Evolutionary conservation across 2,113 vertebrate species (phyloP), one percentile per base, ranked within the genome.

Genomic region (Rhombomys opimus): DNA sequence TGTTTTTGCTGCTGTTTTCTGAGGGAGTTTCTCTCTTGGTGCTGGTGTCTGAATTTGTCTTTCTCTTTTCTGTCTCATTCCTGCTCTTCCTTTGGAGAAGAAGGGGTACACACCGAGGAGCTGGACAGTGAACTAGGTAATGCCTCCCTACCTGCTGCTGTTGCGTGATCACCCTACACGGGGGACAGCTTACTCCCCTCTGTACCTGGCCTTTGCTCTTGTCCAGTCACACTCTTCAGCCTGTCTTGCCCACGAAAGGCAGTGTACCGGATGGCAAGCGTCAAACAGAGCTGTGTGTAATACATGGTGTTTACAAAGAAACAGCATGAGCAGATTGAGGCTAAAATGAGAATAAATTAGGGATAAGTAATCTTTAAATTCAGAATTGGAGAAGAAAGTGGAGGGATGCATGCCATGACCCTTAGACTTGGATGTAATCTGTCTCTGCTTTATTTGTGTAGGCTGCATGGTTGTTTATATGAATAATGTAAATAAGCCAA

Each of bases 61-160:
- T 98, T 98, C 98, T 98, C 97, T 98, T 98, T 98, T 98, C 98
- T 98, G 88, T 98, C 98, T 99, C 97, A 98, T 98, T 98, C 98
- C 97, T 98, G 98, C 98, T 98, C 97, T 97, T 99, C 98, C 98
- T 95, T 97, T 99, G 98, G 99, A 99, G 99, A 98, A 99, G 99
- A 99, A 99, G 99, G 99, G 98, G 99, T 99, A 96, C 99, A 99
- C 97, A 99, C 99, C 98, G 99, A 99, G 98, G 99, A 99, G 98
- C 99, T 99, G 99, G 99, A 99, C 99, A 99, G 99, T 99, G 99
- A 99, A 98, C 98, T 99, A 98, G 99, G 99, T 99, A 99, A 98
- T 99, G 97, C 96, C 96, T 96, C 97, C 96, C 98, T 91, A 96
- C 82, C 94, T 96, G 97, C 97, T 93, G 91, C 94, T 97, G 89